Percentiles rank a stretch among this genome's conserved stretches.
Conservation (phyloP, 2,113 vertebrate species). For the Onychorhynchus coronatus region DNA sequence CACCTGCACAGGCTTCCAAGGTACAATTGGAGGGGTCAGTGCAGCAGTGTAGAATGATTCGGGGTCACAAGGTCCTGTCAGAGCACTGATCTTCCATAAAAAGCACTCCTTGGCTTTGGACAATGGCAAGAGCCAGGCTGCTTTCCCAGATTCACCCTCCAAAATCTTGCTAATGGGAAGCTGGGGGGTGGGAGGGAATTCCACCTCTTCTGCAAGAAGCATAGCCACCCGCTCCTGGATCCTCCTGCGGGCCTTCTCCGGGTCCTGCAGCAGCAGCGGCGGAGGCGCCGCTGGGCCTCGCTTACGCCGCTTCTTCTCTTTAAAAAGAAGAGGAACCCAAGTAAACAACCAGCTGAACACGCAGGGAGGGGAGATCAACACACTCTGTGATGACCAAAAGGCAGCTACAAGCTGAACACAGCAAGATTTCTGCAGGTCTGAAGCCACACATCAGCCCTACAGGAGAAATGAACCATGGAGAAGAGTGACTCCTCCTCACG, state of each 20-base stretch:
- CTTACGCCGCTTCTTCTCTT: conserved; percentile 77
- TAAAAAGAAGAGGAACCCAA: background rate
- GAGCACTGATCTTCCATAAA: conserved; percentile 85
- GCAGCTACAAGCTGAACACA: background rate
- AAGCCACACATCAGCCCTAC: background rate
- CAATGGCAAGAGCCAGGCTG: background rate
- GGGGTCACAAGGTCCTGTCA: conserved; percentile 43
- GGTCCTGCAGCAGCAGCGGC: conserved; percentile 82
- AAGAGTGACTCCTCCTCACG: background rate
- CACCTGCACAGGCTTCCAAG: conserved; percentile 68
- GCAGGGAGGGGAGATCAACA: background rate
- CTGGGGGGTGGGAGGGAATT: conserved; percentile 75
- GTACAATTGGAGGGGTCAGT: conserved; percentile 73
- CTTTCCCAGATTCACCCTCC: background rate
- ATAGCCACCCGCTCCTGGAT: conserved; percentile 81
- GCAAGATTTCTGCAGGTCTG: background rate
- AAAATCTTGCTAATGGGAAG: conserved; percentile 77
- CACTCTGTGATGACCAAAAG: background rate
- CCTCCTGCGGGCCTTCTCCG: conserved; percentile 61
- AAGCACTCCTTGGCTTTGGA: conserved; percentile 34
- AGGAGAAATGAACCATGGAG: background rate
- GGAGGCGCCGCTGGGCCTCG: conserved; percentile 71
- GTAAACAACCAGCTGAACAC: background rate
- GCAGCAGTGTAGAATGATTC: conserved; percentile 76
- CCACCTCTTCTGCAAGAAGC: conserved; percentile 72